These are phyloP conservation scores for human (Homo sapiens) DNA, from an alignment of 2,113 vertebrate genomes.

Conservation along the genomic window GRCh38 chr18:28091001-28091500, in stretches of 20 bases:
- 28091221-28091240: not conserved
- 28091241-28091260: not conserved
- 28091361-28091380: conserved; percentile 16
- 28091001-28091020: conserved; percentile 39
- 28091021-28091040: conserved; percentile 73
- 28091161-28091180: not conserved
- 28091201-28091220: not conserved
- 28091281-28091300: not conserved
- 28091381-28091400: not conserved
- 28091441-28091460: not conserved
- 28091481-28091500: not conserved
- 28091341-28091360: not conserved
- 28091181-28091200: not conserved
- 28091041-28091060: conserved; percentile 33
- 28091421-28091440: conserved; percentile 49
- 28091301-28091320: not conserved
- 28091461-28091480: not conserved
- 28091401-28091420: not conserved
- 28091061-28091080: conserved; percentile 47
- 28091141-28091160: not conserved
- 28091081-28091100: conserved; percentile 36
- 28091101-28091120: conserved; percentile 8
- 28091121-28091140: not conserved
- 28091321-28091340: not conserved
- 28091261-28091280: not conserved